phyloP scores from a whole-genome alignment of 2,113 vertebrate genomes.

The Choloepus hoffmanni region DNA sequence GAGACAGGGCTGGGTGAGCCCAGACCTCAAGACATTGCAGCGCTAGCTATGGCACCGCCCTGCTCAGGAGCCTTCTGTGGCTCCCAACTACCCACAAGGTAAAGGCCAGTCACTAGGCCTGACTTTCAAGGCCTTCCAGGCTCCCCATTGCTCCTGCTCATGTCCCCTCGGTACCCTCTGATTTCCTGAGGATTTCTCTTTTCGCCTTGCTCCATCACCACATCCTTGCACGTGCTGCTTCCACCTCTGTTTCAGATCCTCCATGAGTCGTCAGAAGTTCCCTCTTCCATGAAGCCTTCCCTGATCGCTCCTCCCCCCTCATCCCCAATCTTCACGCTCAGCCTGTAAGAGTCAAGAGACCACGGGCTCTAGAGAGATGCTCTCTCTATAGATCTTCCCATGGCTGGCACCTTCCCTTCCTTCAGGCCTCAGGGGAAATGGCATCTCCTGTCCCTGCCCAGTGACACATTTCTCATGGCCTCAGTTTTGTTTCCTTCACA shows the following conservation, averaged over 20 bases:
- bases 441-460: background rate
- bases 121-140: background rate
- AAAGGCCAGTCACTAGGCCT: accelerated
- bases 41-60: background rate
- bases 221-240: too few species aligned
- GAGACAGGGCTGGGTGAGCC: accelerated
- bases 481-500: background rate
- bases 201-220: background rate
- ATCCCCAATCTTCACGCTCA: too few species aligned
- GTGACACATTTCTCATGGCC: accelerated
- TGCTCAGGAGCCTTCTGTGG: background rate
- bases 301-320: accelerated
- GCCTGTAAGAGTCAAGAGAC: accelerated
- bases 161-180: too few species aligned
- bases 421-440: background rate
- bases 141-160: too few species aligned
- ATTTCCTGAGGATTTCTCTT: background rate
- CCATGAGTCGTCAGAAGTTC: accelerated
- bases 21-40: background rate
- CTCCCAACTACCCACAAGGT: background rate
- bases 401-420: background rate
- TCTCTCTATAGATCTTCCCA: background rate
- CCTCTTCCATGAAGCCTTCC: background rate
- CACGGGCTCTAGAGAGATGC: background rate
- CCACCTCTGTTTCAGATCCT: accelerated